Evolutionary conservation across 2,888 invertebrate genomes (phyloP).

Genomic region (Torymus tubicola): DNA sequence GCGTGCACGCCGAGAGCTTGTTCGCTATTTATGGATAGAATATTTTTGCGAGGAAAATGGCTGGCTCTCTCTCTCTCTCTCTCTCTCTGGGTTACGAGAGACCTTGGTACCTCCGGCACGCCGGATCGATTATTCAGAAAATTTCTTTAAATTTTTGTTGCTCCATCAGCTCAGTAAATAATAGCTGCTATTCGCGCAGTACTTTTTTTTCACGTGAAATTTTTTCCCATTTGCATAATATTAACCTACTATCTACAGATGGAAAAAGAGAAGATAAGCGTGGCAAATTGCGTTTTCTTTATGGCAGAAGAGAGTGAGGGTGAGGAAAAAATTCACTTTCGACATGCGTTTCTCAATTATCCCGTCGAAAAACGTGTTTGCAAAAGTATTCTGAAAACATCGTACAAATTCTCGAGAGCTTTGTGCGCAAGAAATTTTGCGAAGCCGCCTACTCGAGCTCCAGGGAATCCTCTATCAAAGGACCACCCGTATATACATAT

Average conservation of each 20-base stretch:
- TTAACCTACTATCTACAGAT: no score
- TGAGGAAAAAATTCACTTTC: no score
- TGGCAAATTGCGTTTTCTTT: no score
- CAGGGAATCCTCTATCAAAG: constrained; percentile 33
- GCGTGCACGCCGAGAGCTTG: neutral
- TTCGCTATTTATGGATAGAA: constrained; percentile 19
- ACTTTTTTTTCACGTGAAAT: no score
- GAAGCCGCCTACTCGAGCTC: constrained; percentile 11
- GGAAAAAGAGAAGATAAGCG: no score
- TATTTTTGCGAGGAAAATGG: neutral
- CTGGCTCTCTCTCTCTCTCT: no score
- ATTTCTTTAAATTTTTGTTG: no score
- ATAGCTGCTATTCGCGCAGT: no score
- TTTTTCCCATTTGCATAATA: no score
- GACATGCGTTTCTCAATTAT: neutral
- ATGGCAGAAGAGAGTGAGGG: no score
- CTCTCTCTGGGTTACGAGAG: neutral
- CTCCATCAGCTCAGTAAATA: no score
- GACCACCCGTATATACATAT: neutral
- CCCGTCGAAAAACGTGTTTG: constrained; percentile 4
- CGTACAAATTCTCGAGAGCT: constrained; percentile 8
- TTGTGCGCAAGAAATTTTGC: constrained; percentile 5
- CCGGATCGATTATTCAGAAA: constrained; percentile 2
- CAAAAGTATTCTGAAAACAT: neutral
- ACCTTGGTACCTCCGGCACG: neutral